Percentiles rank a stretch among this genome's conserved stretches.
Conservation (phyloP, 2,113 vertebrate species). For the Lasiurus borealis region DNA sequence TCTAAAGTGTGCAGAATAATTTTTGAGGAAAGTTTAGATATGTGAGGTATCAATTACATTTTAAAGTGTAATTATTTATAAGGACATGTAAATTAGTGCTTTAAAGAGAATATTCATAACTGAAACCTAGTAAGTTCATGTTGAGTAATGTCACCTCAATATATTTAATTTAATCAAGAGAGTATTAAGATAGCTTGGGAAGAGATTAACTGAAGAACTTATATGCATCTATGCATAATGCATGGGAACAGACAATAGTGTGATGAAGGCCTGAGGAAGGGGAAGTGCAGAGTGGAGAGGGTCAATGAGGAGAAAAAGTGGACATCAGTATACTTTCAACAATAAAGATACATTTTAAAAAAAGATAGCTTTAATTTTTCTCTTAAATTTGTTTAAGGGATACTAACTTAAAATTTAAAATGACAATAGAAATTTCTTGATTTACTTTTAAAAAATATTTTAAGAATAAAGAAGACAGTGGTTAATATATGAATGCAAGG, state of each 20-base stretch:
- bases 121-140: no score
- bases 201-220: no score
- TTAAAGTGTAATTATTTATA: constrained; percentile 17
- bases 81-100: background rate
- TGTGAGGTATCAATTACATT: background rate
- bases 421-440: background rate
- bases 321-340: no score
- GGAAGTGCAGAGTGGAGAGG: no score
- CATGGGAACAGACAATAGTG: no score
- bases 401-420: constrained; percentile 1
- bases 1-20: background rate
- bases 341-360: no score
- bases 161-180: no score
- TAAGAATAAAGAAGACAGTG: background rate
- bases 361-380: background rate
- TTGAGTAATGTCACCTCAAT: no score
- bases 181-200: background rate
- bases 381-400: background rate
- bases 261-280: no score
- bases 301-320: no score
- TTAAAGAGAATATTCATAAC: background rate
- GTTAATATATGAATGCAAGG: background rate
- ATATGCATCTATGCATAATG: no score
- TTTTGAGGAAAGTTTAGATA: background rate
- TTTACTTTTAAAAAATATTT: background rate